Conservation (phyloP, 2,797 vertebrate species). For the Pseudomugil gertrudae region DNA sequence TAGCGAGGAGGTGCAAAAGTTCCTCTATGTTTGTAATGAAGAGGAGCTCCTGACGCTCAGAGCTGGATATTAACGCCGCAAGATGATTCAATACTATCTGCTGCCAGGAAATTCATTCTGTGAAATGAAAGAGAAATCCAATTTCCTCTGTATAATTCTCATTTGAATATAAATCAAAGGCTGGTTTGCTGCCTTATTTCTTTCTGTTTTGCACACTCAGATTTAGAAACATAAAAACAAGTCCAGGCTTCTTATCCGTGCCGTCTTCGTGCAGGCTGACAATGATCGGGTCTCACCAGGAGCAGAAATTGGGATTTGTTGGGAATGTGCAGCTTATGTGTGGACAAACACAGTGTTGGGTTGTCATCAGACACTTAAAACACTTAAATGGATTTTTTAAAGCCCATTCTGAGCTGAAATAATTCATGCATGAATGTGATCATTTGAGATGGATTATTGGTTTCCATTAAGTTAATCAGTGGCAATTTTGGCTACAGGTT, state of each 20-base stretch:
- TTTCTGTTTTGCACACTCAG: constrained; percentile 46
- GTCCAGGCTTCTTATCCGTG: constrained; percentile 25
- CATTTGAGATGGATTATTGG: neutral
- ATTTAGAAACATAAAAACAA: constrained; percentile 56
- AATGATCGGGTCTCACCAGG: neutral
- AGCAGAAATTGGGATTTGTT: neutral
- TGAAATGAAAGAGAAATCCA: constrained; percentile 74
- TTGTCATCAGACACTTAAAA: neutral
- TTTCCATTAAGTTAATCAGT: neutral
- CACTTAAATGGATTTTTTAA: too few relatives aligned
- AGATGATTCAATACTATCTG: constrained; percentile 68
- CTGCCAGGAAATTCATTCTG: constrained; percentile 69
- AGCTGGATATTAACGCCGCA: constrained; percentile 64
- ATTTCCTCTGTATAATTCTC: constrained; percentile 72
- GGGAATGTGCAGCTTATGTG: neutral
- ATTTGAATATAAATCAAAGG: constrained; percentile 75
- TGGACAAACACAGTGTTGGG: too few relatives aligned
- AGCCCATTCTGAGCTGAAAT: too few relatives aligned
- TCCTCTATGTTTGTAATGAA: constrained; percentile 55
- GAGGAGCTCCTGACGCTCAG: constrained; percentile 50
- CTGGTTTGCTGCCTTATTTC: constrained; percentile 33
- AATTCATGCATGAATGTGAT: neutral
- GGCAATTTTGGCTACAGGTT: neutral
- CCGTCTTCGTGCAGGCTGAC: constrained; percentile 24
- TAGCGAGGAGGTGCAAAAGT: constrained; percentile 48